A percentile compares a stretch with the other conserved stretches of the same genome.
These are phyloP conservation scores for Stichodactyla mertensii DNA, from an alignment of 64 coral and sea anemone genomes.

Conservation along the genomic window DNA sequence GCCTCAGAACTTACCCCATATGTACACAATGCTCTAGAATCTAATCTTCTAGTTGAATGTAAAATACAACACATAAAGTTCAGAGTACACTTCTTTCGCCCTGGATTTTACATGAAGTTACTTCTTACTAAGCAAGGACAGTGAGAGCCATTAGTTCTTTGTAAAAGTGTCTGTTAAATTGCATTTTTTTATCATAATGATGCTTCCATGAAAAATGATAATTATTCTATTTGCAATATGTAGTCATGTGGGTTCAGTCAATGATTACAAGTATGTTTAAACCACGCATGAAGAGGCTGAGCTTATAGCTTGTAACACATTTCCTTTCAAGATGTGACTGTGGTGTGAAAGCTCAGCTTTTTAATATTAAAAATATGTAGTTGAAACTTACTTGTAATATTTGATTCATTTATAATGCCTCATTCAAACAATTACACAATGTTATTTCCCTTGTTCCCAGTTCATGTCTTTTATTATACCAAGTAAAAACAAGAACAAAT, in stretches of 20 bases:
- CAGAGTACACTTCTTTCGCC: conserved; percentile 8
- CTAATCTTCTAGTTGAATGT: conserved; percentile 5
- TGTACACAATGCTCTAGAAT: conserved; percentile 23
- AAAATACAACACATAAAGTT: conserved; percentile 30
- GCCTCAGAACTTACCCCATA: conserved; percentile 37
- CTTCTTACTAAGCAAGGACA: conserved; percentile 33
- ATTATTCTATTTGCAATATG: not conserved
- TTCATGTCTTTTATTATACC: not conserved
- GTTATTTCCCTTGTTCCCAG: not conserved
- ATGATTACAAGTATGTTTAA: not conserved
- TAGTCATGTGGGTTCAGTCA: not conserved
- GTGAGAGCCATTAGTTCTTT: conserved; percentile 32
- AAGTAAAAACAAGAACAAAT: conserved; percentile 1
- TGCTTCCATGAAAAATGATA: too few species aligned
- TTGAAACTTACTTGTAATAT: not conserved
- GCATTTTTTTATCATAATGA: not conserved
- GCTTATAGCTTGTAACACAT: not conserved
- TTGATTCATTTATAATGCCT: not conserved
- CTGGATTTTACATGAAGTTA: conserved; percentile 32
- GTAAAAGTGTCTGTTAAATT: not conserved
- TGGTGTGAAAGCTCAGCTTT: not conserved
- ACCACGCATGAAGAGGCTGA: not conserved
- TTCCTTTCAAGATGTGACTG: not conserved
- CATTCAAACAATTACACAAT: not conserved
- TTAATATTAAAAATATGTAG: not conserved